Conservation (phyloP, 2,888 invertebrate species). For the Theodoxus fluviatilis region DNA sequence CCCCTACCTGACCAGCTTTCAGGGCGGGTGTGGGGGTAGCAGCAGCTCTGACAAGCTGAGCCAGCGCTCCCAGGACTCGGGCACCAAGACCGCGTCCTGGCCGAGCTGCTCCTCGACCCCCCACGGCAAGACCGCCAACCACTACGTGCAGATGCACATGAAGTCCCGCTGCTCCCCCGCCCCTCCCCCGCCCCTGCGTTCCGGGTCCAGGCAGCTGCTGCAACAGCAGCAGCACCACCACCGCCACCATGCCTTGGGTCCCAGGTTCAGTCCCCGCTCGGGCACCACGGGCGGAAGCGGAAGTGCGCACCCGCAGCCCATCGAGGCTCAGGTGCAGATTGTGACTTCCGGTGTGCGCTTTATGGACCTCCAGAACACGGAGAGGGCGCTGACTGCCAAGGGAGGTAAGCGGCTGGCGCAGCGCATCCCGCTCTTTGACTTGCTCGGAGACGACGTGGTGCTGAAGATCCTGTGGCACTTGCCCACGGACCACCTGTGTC, state of each 20-base stretch:
- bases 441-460: conserved; percentile 74
- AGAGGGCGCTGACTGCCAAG: conserved; percentile 39
- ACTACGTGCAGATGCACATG: conserved; percentile 36
- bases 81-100: conserved; percentile 34
- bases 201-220: no score
- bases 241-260: no score
- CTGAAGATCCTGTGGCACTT: conserved; percentile 77
- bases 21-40: conserved; percentile 44
- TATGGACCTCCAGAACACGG: conserved; percentile 41
- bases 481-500: conserved; percentile 76
- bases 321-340: conserved; percentile 35
- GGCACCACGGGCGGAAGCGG: conserved; percentile 24
- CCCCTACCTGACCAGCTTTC: conserved; percentile 45
- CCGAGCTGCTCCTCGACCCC: conserved; percentile 40
- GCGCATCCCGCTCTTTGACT: conserved; percentile 52
- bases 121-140: conserved; percentile 29
- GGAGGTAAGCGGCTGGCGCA: conserved; percentile 39
- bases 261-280: conserved; percentile 3
- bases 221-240: conserved; percentile 25
- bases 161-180: not conserved
- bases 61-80: conserved; percentile 40
- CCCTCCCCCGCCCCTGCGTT: conserved; percentile 11
- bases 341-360: conserved; percentile 34
- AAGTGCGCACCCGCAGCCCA: conserved; percentile 38
- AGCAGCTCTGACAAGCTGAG: conserved; percentile 33